Evolutionary conservation across 2,797 vertebrate genomes (phyloP), one percentile per base, ranked within the genome.

Genomic region (Syngnathus rostellatus): DNA sequence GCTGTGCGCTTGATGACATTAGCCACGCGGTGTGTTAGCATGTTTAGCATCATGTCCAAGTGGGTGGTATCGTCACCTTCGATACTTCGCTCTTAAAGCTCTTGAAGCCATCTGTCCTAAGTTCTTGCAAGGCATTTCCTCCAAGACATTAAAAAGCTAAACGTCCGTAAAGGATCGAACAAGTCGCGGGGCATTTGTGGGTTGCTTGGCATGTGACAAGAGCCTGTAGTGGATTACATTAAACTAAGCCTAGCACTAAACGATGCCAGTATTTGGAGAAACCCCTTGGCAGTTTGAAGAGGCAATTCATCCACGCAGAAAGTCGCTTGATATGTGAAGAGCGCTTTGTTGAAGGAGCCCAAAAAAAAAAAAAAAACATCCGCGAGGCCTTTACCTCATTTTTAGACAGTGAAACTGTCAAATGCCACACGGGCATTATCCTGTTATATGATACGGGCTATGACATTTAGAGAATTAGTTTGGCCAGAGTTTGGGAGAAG

Each of bases 311-410:
- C 78, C 68, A 41, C 55, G 75, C 68, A 78, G 82, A 83, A 85
- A 87, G 77, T 81, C 83, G 82, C 78, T 75, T 84, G 74, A 83
- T 76, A 72, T 84, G 80, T 80, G 82, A 77, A 78, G 75, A 76
- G 80, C 70, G 82, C 79, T 86, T 78, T 81, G 80, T 81, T 63
- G 72, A 77, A 67, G 72, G 68, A 81, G 77, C 79, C 79, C 78
- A 77, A 69, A 63, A 73, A 74, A 77, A 77, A 70, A 83, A 79
- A 77, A 69, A 63, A 73, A 74, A 74, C 77, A 71, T 83, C 81
- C 84, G 74, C 78, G 77, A 80, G 78, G 80, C 74, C 11, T 62
- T 62, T 43, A 62, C 19, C n/a, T 62, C 40, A 2, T 62, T 62
- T 31, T 62, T 23, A 12, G 60, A 72, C 66, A 67, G 73, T 83